Percentiles rank a stretch among this genome's conserved stretches.
Evolutionary conservation across 2,797 vertebrate genomes (phyloP).

Genomic region (Nannoperca obscura): DNA sequence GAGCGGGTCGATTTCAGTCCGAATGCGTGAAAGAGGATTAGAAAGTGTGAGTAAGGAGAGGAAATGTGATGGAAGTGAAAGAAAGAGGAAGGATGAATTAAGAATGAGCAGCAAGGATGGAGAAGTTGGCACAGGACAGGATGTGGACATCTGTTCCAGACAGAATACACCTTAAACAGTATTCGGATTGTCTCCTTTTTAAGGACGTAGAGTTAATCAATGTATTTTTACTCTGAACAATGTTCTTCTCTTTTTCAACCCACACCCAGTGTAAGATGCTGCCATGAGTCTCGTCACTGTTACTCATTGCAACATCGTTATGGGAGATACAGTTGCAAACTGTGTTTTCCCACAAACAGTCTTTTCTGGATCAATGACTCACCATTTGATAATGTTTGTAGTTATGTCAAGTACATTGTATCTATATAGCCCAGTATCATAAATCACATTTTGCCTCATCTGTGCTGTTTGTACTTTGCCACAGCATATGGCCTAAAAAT

Average conservation of each 20-base stretch:
- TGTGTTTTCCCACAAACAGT: slow-evolving; percentile 53
- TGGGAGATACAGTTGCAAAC: slow-evolving; percentile 27
- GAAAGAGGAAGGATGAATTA: slow-evolving; percentile 20
- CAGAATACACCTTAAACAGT: slow-evolving; percentile 27
- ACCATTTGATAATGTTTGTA: slow-evolving; percentile 17
- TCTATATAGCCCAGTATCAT: too few relatives aligned
- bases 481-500: slow-evolving; percentile 28
- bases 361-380: slow-evolving; percentile 38
- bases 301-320: slow-evolving; percentile 41
- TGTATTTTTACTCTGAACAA: slow-evolving; percentile 1
- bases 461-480: background rate
- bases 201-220: slow-evolving; percentile 6
- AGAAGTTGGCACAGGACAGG: slow-evolving; percentile 12
- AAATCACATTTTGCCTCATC: slow-evolving; percentile 3
- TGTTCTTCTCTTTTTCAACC: slow-evolving; percentile 30
- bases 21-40: slow-evolving; percentile 59
- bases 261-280: slow-evolving; percentile 43
- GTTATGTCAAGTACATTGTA: background rate
- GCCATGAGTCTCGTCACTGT: slow-evolving; percentile 47
- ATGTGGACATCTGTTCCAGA: slow-evolving; percentile 17
- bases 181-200: slow-evolving; percentile 7
- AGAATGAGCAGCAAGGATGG: background rate
- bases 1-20: slow-evolving; percentile 31
- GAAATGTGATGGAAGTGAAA: slow-evolving; percentile 29
- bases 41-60: slow-evolving; percentile 20